Evolutionary conservation across 2,797 vertebrate species (phyloP).

Genomic region (Cossypha polioptera): DNA sequence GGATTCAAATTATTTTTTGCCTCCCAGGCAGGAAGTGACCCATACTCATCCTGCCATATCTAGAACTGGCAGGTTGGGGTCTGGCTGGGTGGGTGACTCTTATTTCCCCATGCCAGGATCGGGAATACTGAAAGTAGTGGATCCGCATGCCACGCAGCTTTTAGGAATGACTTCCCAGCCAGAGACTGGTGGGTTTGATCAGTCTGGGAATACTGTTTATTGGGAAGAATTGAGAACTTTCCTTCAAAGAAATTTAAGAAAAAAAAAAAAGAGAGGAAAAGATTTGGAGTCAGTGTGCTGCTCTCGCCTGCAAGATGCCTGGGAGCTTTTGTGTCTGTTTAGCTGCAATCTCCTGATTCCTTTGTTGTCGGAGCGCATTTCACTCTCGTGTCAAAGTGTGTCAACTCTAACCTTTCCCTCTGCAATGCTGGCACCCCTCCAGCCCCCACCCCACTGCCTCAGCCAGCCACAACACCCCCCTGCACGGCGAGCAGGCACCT

Average conservation of each 20-base stretch:
- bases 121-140: neutral
- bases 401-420: constrained; percentile 64
- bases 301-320: constrained; percentile 2
- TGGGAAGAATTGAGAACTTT: constrained; percentile 30
- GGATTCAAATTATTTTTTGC: neutral
- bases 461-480: constrained; percentile 53
- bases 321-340: constrained; percentile 62
- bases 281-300: neutral
- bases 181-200: neutral
- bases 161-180: neutral
- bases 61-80: neutral
- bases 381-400: constrained; percentile 70
- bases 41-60: neutral
- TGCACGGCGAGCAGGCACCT: constrained; percentile 24
- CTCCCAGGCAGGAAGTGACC: neutral
- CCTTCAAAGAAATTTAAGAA: neutral
- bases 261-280: too few relatives aligned
- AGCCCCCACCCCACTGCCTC: neutral
- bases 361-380: constrained; percentile 73
- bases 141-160: neutral
- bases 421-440: constrained; percentile 29
- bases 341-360: constrained; percentile 49
- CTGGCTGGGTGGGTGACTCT: neutral
- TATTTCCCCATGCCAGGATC: neutral
- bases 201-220: neutral